phyloP scores from a whole-genome alignment of 2,797 vertebrate genomes.

The Falco concolor region DNA sequence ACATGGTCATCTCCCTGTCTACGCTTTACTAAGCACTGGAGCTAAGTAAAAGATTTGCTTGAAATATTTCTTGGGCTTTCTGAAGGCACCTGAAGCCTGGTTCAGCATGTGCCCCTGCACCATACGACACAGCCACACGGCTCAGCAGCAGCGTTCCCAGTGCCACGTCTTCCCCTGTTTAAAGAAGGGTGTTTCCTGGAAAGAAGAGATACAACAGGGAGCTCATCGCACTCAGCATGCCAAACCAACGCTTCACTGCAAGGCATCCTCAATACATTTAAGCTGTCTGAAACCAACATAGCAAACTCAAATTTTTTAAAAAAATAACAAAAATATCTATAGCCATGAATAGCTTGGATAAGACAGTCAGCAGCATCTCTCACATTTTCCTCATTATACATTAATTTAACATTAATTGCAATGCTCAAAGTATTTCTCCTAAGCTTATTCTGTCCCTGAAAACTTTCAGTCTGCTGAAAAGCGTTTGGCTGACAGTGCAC shows the following conservation, averaged over 20 bases:
- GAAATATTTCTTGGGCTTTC: not conserved
- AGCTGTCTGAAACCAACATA: not conserved
- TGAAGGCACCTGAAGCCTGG: not conserved
- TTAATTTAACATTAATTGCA: slow-evolving; percentile 9
- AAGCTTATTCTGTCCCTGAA: not conserved
- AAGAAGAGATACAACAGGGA: not conserved
- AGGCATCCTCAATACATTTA: not conserved
- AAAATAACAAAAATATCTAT: not conserved
- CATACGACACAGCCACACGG: rapidly evolving
- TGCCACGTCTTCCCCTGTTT: not conserved
- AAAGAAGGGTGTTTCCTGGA: not conserved
- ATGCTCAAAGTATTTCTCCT: not conserved
- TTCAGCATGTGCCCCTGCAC: not conserved
- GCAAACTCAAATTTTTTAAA: not conserved
- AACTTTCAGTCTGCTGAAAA: slow-evolving; percentile 14
- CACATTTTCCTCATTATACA: not conserved
- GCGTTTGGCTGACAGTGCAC: slow-evolving; percentile 9
- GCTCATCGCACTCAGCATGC: not conserved
- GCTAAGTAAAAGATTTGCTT: not conserved
- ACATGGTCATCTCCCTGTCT: rapidly evolving
- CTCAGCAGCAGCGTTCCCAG: not conserved
- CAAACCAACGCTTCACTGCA: rapidly evolving
- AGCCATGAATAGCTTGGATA: not conserved
- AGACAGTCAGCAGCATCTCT: not conserved
- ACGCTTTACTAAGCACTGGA: not conserved